Evolutionary conservation across 2,888 invertebrate species (phyloP), one percentile per base, ranked within the genome.

Genomic region (Amitus sp.): DNA sequence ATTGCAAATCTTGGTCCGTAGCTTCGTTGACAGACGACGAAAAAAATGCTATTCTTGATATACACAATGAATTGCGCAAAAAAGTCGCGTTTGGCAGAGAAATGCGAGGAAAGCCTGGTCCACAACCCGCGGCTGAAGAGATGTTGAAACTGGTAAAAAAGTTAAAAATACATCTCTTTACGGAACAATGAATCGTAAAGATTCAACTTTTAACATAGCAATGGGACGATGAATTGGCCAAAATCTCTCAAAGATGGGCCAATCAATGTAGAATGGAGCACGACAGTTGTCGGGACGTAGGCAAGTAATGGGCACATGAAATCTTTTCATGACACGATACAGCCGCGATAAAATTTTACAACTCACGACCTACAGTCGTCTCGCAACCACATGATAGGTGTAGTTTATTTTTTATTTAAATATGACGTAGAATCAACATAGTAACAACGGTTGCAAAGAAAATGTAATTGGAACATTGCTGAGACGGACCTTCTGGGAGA

Each of bases 181-280:
- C n/a, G 10, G 3, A 2, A 12, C 2, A 17, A 43, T n/a, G 2
- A 23, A n/a, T n/a, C n/a, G n/a, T 1, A 27, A 28, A 28, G 2
- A 46, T 46, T 13, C 10, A 17, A 2, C 15, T 46, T 23, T 50
- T 17, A 20, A 27, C 10, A 3, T 75, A 78, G 78, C 70, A 74
- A 57, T 79, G 79, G 79, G 71, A 75, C 52, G 7, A 75, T 2
- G 83, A 84, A 65, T 62, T 85, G 30, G 83, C 79, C 0, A 9
- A 20, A 0, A 70, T 83, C 12, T 85, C 84, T 1, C 80, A 83
- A 62, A 72, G 79, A 47, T 85, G 84, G 84, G 83, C 82, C 5
- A 74, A 78, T 42, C 84, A 84, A 56, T 85, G 85, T 62, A 56
- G 67, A 2, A 80, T 72, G 48, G 68, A 62, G 0, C 81, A 84